Evolutionary conservation across 2,888 invertebrate genomes (phyloP).

Genomic region (Platynereis dumerilii): DNA sequence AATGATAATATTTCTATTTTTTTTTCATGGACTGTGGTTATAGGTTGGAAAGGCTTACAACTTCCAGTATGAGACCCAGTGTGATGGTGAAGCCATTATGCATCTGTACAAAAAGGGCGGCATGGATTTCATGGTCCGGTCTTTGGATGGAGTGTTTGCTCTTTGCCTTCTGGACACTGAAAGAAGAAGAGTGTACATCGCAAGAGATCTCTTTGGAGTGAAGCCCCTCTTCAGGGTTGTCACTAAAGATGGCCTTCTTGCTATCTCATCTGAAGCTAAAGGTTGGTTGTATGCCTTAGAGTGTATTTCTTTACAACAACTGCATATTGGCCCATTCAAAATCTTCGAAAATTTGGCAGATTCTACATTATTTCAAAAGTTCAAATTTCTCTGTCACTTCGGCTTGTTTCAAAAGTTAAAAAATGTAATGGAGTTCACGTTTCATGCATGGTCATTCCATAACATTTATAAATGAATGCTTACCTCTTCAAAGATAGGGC

Average conservation of each 20-base stretch:
- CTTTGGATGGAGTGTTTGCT: conserved; percentile 83
- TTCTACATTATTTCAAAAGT: too few relatives aligned
- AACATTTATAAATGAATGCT: too few relatives aligned
- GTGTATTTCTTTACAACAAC: too few relatives aligned
- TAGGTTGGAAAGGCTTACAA: conserved; percentile 48
- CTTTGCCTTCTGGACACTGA: conserved; percentile 78
- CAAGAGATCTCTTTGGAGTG: conserved; percentile 82
- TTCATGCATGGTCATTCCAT: too few relatives aligned
- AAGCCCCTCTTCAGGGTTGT: conserved; percentile 74
- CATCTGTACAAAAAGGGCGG: conserved; percentile 77
- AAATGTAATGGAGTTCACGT: too few relatives aligned
- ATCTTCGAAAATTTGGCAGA: too few relatives aligned
- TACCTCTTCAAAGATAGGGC: too few relatives aligned
- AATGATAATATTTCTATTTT: not conserved
- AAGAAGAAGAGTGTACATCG: conserved; percentile 72
- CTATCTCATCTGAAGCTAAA: conserved; percentile 62
- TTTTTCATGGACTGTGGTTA: not conserved
- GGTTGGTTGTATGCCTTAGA: too few relatives aligned
- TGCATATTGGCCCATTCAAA: too few relatives aligned
- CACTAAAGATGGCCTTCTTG: conserved; percentile 56
- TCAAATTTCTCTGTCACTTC: too few relatives aligned
- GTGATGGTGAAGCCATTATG: conserved; percentile 66
- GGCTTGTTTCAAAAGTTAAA: too few relatives aligned
- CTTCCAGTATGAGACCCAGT: conserved; percentile 58
- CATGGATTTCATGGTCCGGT: conserved; percentile 71